These are phyloP conservation scores for Mamestra configurata DNA, from an alignment of 1,140 invertebrate species.

Conservation along the genomic window DNA sequence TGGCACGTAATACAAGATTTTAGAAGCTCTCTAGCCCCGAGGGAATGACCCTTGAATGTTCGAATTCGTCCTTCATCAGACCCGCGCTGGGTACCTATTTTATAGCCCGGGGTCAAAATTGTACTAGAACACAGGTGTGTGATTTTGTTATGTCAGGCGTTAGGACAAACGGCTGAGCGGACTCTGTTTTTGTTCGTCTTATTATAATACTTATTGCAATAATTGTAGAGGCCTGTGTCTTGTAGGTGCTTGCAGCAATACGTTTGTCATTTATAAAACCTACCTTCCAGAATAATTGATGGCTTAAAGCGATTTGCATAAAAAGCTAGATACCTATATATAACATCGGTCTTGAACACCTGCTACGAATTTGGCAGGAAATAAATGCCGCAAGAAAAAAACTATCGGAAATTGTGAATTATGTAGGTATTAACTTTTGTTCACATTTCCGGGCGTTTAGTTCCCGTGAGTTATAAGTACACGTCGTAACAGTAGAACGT, in stretches of 20 bases:
- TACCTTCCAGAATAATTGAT: background rate
- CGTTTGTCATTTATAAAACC: background rate
- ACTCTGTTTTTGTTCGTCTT: background rate
- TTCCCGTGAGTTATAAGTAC: slow-evolving; percentile 6
- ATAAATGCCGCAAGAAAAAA: background rate
- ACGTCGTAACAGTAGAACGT: slow-evolving; percentile 10
- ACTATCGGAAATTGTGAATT: background rate
- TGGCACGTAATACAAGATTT: slow-evolving; percentile 74
- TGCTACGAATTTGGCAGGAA: slow-evolving; percentile 2
- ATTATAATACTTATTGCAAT: background rate
- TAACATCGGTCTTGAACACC: slow-evolving; percentile 6
- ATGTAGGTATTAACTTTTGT: background rate
- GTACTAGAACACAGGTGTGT: slow-evolving; percentile 59
- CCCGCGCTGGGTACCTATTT: slow-evolving; percentile 65
- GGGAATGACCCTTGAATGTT: slow-evolving; percentile 69
- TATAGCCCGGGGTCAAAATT: slow-evolving; percentile 66
- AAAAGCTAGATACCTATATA: background rate
- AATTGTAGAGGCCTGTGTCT: background rate
- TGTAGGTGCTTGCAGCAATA: background rate
- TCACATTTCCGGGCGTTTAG: slow-evolving; percentile 22
- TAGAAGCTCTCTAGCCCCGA: slow-evolving; percentile 61
- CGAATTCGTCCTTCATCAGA: slow-evolving; percentile 73
- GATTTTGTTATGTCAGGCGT: slow-evolving; percentile 40
- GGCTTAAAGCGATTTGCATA: background rate
- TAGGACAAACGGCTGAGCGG: background rate